Percentiles rank a stretch among this genome's conserved stretches.
These are phyloP conservation scores for Psilopsiagon aurifrons DNA, from an alignment of 2,113 vertebrate genomes.

Conservation along the genomic window DNA sequence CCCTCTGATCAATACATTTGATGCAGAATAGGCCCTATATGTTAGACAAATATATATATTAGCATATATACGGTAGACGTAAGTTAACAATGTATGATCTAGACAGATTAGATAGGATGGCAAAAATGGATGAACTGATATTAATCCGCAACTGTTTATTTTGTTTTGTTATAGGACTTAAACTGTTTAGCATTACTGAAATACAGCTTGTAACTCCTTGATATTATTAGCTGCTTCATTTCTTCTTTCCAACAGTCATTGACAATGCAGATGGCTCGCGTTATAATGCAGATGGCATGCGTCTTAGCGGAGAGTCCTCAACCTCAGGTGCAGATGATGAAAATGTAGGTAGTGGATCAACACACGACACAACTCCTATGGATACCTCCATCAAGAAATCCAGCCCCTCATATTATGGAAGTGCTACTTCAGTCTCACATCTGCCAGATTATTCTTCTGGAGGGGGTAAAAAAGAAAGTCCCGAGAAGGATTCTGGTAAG, in stretches of 20 bases:
- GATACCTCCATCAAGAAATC: constrained; percentile 53
- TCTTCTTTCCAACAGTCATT: constrained; percentile 64
- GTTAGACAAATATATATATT: background rate
- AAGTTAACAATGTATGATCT: background rate
- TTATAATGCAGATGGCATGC: constrained; percentile 36
- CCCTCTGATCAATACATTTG: background rate
- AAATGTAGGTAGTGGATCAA: constrained; percentile 63
- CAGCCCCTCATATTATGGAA: constrained; percentile 4
- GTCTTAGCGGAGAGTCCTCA: constrained; percentile 22
- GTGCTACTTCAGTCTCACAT: background rate
- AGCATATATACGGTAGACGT: background rate
- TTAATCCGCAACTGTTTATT: background rate
- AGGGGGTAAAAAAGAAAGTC: background rate
- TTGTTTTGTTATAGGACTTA: background rate
- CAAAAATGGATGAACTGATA: background rate
- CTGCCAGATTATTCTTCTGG: background rate
- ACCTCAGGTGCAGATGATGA: constrained; percentile 51
- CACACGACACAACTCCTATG: constrained; percentile 58
- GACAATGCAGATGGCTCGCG: constrained; percentile 75
- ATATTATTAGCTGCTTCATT: background rate
- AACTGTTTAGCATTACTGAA: background rate
- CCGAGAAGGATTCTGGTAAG: constrained; percentile 51
- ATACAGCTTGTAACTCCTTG: background rate
- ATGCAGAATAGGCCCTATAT: background rate
- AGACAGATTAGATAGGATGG: background rate